A percentile compares a stretch with the other conserved stretches of the same genome.
Evolutionary conservation across 2,797 vertebrate species (phyloP).

Genomic region (Catharus ustulatus): DNA sequence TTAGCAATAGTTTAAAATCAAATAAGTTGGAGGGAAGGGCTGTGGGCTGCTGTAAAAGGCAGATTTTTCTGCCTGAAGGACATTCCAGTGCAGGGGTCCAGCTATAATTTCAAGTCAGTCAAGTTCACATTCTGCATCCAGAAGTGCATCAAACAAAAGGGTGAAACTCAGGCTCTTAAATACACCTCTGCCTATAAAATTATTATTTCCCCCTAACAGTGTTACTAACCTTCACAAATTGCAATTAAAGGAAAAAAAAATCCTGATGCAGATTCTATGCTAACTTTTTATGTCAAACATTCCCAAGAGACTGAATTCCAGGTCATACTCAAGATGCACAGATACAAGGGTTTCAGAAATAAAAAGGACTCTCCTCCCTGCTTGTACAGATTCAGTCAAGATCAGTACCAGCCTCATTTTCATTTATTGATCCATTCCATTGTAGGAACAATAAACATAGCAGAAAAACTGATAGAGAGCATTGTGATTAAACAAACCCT

Average conservation of each 20-base stretch:
- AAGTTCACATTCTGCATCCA: conserved; percentile 35
- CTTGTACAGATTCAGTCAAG: not conserved
- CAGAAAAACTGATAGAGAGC: not conserved
- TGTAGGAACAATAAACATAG: not conserved
- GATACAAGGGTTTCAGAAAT: not conserved
- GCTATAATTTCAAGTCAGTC: conserved; percentile 28
- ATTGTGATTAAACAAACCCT: not conserved
- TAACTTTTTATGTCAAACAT: not conserved
- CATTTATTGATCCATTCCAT: conserved; percentile 13
- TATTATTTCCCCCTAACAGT: conserved; percentile 6
- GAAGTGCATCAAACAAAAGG: not conserved
- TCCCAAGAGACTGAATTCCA: not conserved
- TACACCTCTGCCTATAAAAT: conserved; percentile 1
- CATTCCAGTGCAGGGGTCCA: conserved; percentile 6
- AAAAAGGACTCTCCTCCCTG: not conserved
- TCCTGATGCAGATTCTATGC: not conserved
- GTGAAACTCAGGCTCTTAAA: conserved; percentile 1
- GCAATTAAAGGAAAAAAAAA: not conserved
- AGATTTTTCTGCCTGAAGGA: conserved; percentile 54
- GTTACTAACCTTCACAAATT: not conserved
- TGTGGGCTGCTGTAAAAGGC: conserved; percentile 19
- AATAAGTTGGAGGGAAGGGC: conserved; percentile 42
- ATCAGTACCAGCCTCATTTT: not conserved
- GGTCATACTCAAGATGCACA: rapidly evolving
- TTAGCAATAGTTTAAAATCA: conserved; percentile 67